These are phyloP conservation scores for Tetramorium bicarinatum DNA, from an alignment of 2,888 invertebrate genomes.

Conservation along the genomic window DNA sequence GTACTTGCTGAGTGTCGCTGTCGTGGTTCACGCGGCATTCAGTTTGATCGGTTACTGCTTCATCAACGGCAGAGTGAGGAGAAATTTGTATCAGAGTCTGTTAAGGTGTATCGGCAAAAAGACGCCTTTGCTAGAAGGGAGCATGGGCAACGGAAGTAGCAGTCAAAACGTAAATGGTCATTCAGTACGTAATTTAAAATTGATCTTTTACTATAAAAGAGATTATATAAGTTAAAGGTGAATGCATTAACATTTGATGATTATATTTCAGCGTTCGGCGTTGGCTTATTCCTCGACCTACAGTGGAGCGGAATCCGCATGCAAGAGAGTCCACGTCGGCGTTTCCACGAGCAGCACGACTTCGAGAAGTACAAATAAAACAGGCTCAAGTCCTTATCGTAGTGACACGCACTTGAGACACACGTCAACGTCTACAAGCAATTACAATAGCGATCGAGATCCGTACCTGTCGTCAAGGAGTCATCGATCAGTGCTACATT, in stretches of 20 bases:
- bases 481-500: conserved; percentile 79
- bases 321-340: conserved; percentile 92
- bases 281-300: conserved; percentile 94
- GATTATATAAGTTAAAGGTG: not conserved
- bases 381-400: conserved; percentile 96
- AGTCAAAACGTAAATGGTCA: conserved; percentile 91
- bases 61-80: conserved; percentile 94
- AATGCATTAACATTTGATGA: conserved; percentile 1
- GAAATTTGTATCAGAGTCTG: conserved; percentile 91
- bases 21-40: conserved; percentile 93
- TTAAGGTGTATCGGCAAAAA: conserved; percentile 93
- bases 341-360: conserved; percentile 98
- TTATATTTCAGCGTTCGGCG: conserved; percentile 90
- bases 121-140: conserved; percentile 92
- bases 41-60: conserved; percentile 95
- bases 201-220: not conserved
- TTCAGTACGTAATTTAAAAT: conserved; percentile 84
- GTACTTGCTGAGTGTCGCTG: conserved; percentile 92
- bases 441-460: conserved; percentile 90
- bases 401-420: conserved; percentile 94
- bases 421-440: conserved; percentile 95
- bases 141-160: conserved; percentile 90
- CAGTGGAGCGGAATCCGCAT: conserved; percentile 90
- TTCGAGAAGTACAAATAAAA: conserved; percentile 97
- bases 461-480: conserved; percentile 83